Evolutionary conservation across 2,888 invertebrate genomes (phyloP), one percentile per base, ranked within the genome.

Genomic region (Pasiphila rectangulata): DNA sequence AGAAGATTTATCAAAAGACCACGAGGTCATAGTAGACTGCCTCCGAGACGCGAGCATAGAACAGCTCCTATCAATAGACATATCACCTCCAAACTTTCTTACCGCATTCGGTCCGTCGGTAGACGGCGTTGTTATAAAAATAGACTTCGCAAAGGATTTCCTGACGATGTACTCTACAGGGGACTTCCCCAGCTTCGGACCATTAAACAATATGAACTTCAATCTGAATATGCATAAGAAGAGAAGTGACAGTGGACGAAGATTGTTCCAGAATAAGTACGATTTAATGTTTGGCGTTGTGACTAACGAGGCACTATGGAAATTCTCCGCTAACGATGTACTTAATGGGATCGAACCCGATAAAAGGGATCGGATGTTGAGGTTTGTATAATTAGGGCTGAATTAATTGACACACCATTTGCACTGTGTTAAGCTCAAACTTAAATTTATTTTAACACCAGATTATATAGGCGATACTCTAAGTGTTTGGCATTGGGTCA

Each of bases 61-160:
- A 54, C 93, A 94, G 57, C 82, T 96, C 21, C 90, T 95, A 76
- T 90, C 91, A 23, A 91, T 93, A 25, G 95, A 95, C 79, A 93
- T 95, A 69, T 91, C 92, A 57, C 93, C 95, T 5, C 96, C 96
- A 2, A 94, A 94, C 46, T 96, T 95, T 78, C 84, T 96, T 42
- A 95, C 94, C 56, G 93, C 95, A 0, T 98, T 98, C 70, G 98
- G 98, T 4, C 98, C 98, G 7, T 96, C 96, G 61, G 95, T 97
- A 40, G 98, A 98, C 73, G 97, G 96, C 40, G 97, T 98, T 56
- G 97, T 98, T 52, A 96, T 98, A 68, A 94, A 95, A 79, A 93
- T 94, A 7, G 95, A 96, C 77, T 95, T 95, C 67, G 94, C 95
- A 40, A 95, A 95, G 76, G 94, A 94, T 64, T 90, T 94, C 44